Evolutionary conservation across 1,140 invertebrate species (phyloP).

Genomic region (Trinorchestia longiramus): DNA sequence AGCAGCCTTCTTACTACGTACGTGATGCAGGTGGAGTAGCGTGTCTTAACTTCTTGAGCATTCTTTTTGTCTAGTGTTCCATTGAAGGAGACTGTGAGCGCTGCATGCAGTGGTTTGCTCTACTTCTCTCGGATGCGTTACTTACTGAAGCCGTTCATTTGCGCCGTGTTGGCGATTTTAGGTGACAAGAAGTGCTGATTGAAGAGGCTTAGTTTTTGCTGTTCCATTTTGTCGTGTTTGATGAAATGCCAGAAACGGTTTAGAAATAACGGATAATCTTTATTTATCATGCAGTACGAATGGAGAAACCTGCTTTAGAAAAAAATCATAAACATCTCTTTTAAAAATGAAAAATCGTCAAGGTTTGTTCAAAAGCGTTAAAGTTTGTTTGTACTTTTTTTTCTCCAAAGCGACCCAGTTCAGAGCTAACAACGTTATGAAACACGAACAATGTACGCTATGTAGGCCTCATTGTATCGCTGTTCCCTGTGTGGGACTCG

Average conservation of each 20-base stretch:
- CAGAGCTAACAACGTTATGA: neutral
- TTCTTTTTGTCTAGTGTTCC: slow-evolving; percentile 17
- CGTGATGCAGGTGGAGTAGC: slow-evolving; percentile 3
- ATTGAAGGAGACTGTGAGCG: neutral
- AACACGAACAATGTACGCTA: neutral
- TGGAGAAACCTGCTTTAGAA: neutral
- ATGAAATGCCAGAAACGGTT: too few relatives aligned
- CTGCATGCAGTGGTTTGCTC: neutral
- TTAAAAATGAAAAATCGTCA: neutral
- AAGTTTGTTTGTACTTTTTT: neutral
- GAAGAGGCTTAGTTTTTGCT: neutral
- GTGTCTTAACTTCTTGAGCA: slow-evolving; percentile 28
- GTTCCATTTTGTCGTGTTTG: too few relatives aligned
- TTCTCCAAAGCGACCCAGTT: neutral
- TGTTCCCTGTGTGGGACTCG: neutral
- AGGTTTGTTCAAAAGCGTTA: too few relatives aligned
- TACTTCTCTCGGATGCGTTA: neutral
- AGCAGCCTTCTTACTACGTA: neutral
- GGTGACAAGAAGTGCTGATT: neutral
- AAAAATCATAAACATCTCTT: neutral
- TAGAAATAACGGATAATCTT: too few relatives aligned
- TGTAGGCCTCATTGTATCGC: neutral
- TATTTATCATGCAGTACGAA: too few relatives aligned
- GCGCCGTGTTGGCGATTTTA: neutral
- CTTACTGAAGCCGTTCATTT: neutral